Base-by-base conservation (phyloP, 2,888 invertebrate species). In the Rutpela maculata region DNA sequence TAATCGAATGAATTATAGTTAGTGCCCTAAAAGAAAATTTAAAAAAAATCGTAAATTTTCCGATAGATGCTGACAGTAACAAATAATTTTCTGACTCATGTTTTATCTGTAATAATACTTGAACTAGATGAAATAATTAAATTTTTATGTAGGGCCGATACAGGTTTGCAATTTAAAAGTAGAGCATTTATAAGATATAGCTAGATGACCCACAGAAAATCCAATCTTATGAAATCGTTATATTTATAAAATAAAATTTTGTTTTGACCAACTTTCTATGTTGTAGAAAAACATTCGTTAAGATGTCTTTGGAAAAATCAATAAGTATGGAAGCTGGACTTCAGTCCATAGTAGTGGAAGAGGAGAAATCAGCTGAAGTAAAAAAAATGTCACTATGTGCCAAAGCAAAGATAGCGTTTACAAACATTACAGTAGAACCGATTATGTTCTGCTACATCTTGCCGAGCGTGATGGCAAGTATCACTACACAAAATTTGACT, bases 401-500 rank as follows among this genome's bases (percentile, higher is more conserved):
- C 6, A 80, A 81, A 76, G 11, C 65, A 10, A 90, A 89, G 83
- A 90, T 90, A 72, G 89, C 94, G 84, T 88, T 92, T 71, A 91
- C 91, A 60, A 92, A 93, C 83, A 93, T 94, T 81, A 94, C 94
- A 12, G 93, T 95, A 15, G 95, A 95, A 85, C 95, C 95, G 0
- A 92, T 94, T 88, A 87, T 94, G 72, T 92, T 94, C 0, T 93
- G 93, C 84, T 94, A 93, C 86, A 93, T 94, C 62, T 89, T 92
- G 82, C 91, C 92, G 0, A 90, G 90, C 76, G 90, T 91, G 2
- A 86, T 92, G 55, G 93, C 95, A 0, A 92, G 93, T 26, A 86
- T 96, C 80, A 95, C 95, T 18, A 95, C 95, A 66, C 95, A 95
- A 88, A 96, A 96, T 89, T 90, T 96, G 73, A 95, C 95, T 87